A percentile compares a stretch with the other conserved stretches of the same genome.
Conservation (phyloP, 2,113 vertebrate genomes). For the Notothenia rossii region DNA sequence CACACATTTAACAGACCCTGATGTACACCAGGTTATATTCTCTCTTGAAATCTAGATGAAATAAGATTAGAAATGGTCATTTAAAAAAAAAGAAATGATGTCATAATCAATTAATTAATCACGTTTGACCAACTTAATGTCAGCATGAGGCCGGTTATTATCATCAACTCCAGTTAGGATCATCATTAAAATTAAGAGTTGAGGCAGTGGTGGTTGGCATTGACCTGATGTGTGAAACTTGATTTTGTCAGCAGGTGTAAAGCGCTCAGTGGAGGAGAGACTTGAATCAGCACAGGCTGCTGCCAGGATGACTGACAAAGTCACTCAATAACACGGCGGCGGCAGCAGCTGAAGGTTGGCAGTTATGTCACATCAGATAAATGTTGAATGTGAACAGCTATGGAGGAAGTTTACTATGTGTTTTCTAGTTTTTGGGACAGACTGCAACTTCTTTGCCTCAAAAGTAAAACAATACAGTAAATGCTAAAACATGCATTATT, state of each 20-base stretch:
- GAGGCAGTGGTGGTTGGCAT: constrained; percentile 35
- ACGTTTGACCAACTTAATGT: constrained; percentile 28
- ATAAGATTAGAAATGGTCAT: neutral
- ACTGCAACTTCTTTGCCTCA: no score
- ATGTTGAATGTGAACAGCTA: constrained; percentile 36
- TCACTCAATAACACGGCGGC: constrained; percentile 52
- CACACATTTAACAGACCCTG: neutral
- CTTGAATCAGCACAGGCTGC: constrained; percentile 63
- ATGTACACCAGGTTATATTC: neutral
- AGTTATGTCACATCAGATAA: constrained; percentile 45
- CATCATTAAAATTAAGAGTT: constrained; percentile 28
- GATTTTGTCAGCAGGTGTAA: constrained; percentile 61
- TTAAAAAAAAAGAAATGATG: constrained; percentile 7
- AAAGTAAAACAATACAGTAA: no score
- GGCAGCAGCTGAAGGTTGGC: constrained; percentile 56
- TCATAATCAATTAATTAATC: constrained; percentile 25
- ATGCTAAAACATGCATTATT: no score
- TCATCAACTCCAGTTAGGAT: constrained; percentile 43
- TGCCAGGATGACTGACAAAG: constrained; percentile 72
- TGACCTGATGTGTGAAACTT: constrained; percentile 45
- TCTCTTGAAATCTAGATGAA: constrained; percentile 18
- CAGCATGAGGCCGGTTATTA: constrained; percentile 38
- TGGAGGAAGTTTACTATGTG: neutral
- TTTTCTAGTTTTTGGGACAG: no score
- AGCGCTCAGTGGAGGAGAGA: constrained; percentile 38